Base-by-base conservation (phyloP, 2,113 vertebrate genomes). In the Calyptommatus sinebrachiatus region DNA sequence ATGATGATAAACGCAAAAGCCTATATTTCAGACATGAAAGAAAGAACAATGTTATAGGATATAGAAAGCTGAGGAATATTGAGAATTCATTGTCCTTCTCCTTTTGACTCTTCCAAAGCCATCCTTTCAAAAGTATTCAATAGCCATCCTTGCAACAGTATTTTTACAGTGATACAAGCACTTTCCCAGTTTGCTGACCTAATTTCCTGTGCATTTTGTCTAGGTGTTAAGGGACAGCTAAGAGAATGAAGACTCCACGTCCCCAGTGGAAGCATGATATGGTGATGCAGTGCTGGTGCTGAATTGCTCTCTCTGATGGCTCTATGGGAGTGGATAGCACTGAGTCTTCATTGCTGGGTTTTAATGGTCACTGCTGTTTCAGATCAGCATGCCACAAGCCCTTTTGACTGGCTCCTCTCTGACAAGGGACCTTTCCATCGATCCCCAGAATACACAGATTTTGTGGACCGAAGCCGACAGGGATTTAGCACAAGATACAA, bases 401-500 rank as follows among this genome's bases (percentile, higher is more conserved):
- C 98, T 86, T 96, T 99, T 93, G 97, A 99, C 95, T 99, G 98
- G 98, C 98, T 99, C 91, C 96, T 99, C 87, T 99, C 97, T 80
- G 98, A 99, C 92, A 99, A 99, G 93, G 98, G 98, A 92, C 98
- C 98, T 80, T 99, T 99, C 93, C 98, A 99, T 91, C 97, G 97
- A 92, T 97, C 98, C 84, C 97, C 97, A 85, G 98, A 99, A 92
- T 99, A 99, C 93, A 97, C 97, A 50, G 97, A 99, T 94, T 99
- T 99, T 90, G 96, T 99, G 95, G 98, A 99, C 91, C 97, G 97
- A 94, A 98, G 97, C 93, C 96, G 96, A 9, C 97, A 98, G 91
- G 98, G 98, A 92, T 99, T 99, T 95, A 97, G 97, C 91, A 99
- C 98, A 69, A 95, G 98, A 96, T 99, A 99, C 96, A 99, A 99